phyloP scores from a whole-genome alignment of 2,797 vertebrate species.

The Spatula versicolor region DNA sequence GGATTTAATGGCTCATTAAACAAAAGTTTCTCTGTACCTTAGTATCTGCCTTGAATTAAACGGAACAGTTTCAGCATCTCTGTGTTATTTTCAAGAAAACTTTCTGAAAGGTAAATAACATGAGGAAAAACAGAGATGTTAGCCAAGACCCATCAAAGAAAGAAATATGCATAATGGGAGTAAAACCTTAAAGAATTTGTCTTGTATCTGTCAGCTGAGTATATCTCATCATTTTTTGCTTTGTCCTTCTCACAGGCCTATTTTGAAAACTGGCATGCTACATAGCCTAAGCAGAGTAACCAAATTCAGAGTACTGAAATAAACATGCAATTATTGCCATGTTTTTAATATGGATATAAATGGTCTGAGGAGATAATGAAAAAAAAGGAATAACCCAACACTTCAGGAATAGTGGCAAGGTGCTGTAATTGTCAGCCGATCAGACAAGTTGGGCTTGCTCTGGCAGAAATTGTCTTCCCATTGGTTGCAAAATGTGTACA shows the following conservation, averaged over 20 bases:
- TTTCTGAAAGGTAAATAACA: conserved; percentile 45
- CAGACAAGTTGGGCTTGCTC: conserved; percentile 57
- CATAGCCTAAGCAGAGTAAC: conserved; percentile 58
- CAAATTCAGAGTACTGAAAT: conserved; percentile 59
- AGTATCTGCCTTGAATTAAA: conserved; percentile 55
- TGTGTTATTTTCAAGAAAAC: conserved; percentile 59
- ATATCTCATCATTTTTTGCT: conserved; percentile 37
- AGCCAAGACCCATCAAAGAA: conserved; percentile 67
- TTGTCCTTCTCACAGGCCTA: conserved; percentile 46
- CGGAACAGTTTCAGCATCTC: conserved; percentile 24
- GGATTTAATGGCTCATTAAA: conserved; percentile 34
- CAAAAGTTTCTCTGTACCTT: conserved; percentile 40
- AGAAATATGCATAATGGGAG: conserved; percentile 38
- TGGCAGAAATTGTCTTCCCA: conserved; percentile 58
- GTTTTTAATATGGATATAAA: conserved; percentile 47
- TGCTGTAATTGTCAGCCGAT: conserved; percentile 52
- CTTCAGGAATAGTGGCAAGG: conserved; percentile 34
- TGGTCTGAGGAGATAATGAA: conserved; percentile 48
- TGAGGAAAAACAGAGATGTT: conserved; percentile 53
- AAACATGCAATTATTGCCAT: conserved; percentile 76
- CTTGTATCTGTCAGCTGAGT: conserved; percentile 44
- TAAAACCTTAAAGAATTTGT: conserved; percentile 41
- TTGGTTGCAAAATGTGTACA: conserved; percentile 53
- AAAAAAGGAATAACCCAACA: conserved; percentile 44
- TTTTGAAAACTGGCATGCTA: conserved; percentile 70